A percentile compares a stretch with the other conserved stretches of the same genome.
phyloP scores from a whole-genome alignment of 2,888 invertebrate genomes.

The Apoderus coryli region DNA sequence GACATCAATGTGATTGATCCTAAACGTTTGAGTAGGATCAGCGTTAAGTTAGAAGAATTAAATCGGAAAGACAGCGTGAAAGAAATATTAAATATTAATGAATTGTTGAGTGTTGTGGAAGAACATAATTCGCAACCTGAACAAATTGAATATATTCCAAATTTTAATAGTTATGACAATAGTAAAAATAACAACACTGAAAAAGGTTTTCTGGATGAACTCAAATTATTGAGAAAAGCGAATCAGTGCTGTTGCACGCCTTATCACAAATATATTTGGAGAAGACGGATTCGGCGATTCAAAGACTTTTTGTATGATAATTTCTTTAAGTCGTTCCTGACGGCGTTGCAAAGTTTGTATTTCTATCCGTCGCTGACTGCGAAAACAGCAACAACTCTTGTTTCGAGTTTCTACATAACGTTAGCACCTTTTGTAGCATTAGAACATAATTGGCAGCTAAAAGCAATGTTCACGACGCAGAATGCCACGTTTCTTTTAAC shows the following conservation, averaged over 20 bases:
- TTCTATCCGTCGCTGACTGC: conserved; percentile 20
- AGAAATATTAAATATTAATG: conserved; percentile 9
- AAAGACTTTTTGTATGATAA: conserved; percentile 17
- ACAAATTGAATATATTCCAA: conserved; percentile 18
- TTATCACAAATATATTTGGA: conserved; percentile 19
- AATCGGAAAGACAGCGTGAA: conserved; percentile 9
- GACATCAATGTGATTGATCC: conserved; percentile 18
- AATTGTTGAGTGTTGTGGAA: conserved; percentile 13
- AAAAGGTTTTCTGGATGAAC: conserved; percentile 15
- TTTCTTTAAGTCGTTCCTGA: conserved; percentile 16
- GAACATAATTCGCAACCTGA: conserved; percentile 15
- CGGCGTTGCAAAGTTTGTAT: conserved; percentile 16
- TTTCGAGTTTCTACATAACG: conserved; percentile 17
- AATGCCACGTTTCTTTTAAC: conserved; percentile 21
- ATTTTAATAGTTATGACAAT: too few species aligned
- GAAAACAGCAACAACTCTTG: conserved; percentile 14
- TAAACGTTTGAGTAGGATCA: conserved; percentile 20
- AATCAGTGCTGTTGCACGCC: conserved; percentile 16
- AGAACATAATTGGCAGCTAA: conserved; percentile 14
- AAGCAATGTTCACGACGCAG: conserved; percentile 13
- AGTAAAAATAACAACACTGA: conserved; percentile 11
- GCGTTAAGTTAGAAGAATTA: conserved; percentile 18
- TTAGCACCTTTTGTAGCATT: conserved; percentile 18
- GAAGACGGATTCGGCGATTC: conserved; percentile 14
- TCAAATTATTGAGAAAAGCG: conserved; percentile 15